These are phyloP conservation scores for Stomatorhinus walkeri DNA, from an alignment of 2,797 vertebrate species.

Conservation along the genomic window DNA sequence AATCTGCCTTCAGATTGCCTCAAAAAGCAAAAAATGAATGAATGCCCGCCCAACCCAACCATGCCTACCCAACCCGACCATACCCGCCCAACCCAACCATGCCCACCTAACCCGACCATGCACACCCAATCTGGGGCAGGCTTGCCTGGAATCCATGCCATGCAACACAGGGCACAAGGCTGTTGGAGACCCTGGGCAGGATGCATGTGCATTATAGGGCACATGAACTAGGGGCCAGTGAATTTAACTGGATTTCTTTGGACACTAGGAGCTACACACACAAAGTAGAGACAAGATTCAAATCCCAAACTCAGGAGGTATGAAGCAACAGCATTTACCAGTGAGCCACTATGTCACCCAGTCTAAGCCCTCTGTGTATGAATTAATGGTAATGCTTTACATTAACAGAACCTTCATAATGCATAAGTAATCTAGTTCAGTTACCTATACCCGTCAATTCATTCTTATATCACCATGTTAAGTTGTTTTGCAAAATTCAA, in stretches of 20 bases:
- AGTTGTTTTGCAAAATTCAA: not conserved
- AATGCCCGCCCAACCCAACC: not conserved
- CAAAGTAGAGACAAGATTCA: not conserved
- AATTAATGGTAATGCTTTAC: not conserved
- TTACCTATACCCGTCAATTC: not conserved
- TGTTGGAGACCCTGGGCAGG: not conserved
- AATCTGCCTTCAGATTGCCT: not conserved
- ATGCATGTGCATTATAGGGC: not conserved
- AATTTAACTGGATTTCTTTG: not conserved
- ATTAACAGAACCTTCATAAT: not conserved
- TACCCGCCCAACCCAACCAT: not conserved
- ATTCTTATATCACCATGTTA: not conserved
- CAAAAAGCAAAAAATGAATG: not conserved
- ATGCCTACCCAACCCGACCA: too few species aligned
- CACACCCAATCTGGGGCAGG: not conserved
- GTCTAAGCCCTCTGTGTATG: not conserved
- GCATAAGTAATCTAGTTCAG: not conserved
- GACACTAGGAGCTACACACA: not conserved
- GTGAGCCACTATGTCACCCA: not conserved
- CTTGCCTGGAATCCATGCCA: not conserved
- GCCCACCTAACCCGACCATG: not conserved
- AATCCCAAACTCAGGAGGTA: not conserved
- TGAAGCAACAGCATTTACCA: not conserved
- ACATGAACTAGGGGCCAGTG: not conserved
- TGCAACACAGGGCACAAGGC: not conserved